Percentiles rank a stretch among this genome's conserved stretches.
Evolutionary conservation across 1,140 invertebrate genomes (phyloP).

Genomic region (Magallana angulata): DNA sequence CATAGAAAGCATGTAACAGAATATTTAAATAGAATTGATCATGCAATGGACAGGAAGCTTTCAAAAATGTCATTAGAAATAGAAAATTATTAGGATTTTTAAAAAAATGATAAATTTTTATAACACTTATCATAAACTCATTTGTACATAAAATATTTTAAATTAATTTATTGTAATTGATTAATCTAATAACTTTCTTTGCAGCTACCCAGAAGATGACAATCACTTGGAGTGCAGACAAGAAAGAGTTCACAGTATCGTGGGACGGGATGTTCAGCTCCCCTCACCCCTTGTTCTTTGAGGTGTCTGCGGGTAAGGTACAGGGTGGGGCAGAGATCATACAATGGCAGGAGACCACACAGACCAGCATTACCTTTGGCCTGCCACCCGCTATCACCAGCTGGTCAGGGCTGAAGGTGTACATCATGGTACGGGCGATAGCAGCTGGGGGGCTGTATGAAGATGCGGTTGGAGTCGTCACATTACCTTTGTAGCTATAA

Average conservation of each 20-base stretch:
- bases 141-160: not conserved
- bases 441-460: slow-evolving; percentile 19
- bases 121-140: not conserved
- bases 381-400: slow-evolving; percentile 46
- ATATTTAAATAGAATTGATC: too few species aligned
- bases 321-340: slow-evolving; percentile 56
- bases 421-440: slow-evolving; percentile 46
- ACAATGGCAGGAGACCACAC: slow-evolving; percentile 57
- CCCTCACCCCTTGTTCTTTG: slow-evolving; percentile 48
- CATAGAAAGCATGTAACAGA: too few species aligned
- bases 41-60: too few species aligned
- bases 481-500: slow-evolving; percentile 2
- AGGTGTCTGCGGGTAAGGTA: slow-evolving; percentile 56
- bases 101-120: not conserved
- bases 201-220: slow-evolving; percentile 23
- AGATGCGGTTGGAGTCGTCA: slow-evolving; percentile 3
- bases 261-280: slow-evolving; percentile 56
- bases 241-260: slow-evolving; percentile 42
- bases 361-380: slow-evolving; percentile 44
- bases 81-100: not conserved
- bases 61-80: not conserved
- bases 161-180: not conserved
- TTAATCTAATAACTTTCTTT: not conserved
- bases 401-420: slow-evolving; percentile 39
- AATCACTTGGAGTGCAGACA: slow-evolving; percentile 30